Percentiles rank a stretch among this genome's conserved stretches.
Evolutionary conservation across 2,888 invertebrate species (phyloP).

Genomic region (Parthenolecanium corni): DNA sequence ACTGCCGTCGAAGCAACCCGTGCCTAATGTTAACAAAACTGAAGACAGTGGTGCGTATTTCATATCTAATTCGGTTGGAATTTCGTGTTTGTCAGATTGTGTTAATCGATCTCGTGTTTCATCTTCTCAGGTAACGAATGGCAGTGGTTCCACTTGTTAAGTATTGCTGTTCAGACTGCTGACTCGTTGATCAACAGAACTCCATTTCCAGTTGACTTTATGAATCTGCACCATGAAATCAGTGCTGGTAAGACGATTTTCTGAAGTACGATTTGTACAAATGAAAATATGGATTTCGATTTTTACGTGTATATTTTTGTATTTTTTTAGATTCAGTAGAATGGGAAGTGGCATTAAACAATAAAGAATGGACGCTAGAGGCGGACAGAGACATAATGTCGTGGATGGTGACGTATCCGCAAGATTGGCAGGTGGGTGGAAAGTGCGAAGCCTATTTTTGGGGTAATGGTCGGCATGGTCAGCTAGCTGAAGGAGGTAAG

Average conservation of each 20-base stretch:
- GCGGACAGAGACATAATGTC: constrained; percentile 50
- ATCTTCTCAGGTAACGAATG: constrained; percentile 40
- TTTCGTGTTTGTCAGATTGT: background rate
- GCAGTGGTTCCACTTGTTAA: constrained; percentile 48
- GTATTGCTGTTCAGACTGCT: constrained; percentile 45
- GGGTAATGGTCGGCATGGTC: constrained; percentile 53
- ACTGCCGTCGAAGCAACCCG: constrained; percentile 42
- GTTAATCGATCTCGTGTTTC: background rate
- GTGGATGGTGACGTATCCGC: constrained; percentile 49
- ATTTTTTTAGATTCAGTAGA: constrained; percentile 31
- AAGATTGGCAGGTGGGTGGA: constrained; percentile 54
- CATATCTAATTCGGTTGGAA: background rate
- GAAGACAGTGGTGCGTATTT: background rate
- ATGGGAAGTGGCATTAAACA: constrained; percentile 38
- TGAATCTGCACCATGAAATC: constrained; percentile 31
- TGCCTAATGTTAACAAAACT: constrained; percentile 39
- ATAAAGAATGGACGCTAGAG: constrained; percentile 45
- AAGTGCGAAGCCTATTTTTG: constrained; percentile 49
- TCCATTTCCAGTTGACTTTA: constrained; percentile 41
- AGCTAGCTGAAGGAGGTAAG: constrained; percentile 46
- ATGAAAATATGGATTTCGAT: background rate
- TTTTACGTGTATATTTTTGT: background rate
- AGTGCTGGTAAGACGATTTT: constrained; percentile 15
- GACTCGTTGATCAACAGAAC: constrained; percentile 44
- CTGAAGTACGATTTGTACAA: background rate